These are phyloP conservation scores for Exocentrus adspersus DNA, from an alignment of 2,888 invertebrate genomes.

Conservation along the genomic window DNA sequence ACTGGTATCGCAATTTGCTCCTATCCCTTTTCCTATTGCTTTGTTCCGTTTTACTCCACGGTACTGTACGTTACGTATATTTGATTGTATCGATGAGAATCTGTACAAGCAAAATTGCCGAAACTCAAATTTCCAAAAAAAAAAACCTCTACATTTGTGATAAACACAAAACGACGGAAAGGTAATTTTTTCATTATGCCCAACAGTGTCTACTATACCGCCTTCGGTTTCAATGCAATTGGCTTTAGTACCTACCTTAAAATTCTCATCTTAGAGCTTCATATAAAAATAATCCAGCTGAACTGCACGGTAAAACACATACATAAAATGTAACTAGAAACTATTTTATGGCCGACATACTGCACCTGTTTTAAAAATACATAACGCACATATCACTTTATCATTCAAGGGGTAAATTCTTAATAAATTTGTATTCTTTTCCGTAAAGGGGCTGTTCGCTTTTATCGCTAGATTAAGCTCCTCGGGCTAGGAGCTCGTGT, in stretches of 20 bases:
- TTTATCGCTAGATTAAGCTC: constrained; percentile 37
- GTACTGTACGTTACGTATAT: not conserved
- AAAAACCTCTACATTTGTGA: too few species aligned
- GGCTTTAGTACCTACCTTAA: not conserved
- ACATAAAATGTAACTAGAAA: not conserved
- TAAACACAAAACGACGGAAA: too few species aligned
- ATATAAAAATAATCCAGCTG: not conserved
- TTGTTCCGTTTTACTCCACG: not conserved
- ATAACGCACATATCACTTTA: not conserved
- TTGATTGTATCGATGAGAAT: too few species aligned
- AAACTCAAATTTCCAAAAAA: not conserved
- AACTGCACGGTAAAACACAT: not conserved
- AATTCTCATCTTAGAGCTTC: not conserved
- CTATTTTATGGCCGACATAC: not conserved
- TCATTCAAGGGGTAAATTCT: constrained; percentile 13
- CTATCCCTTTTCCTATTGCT: not conserved
- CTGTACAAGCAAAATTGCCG: too few species aligned
- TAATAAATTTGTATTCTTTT: constrained; percentile 28
- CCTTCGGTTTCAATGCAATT: too few species aligned
- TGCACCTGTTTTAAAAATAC: constrained; percentile 1
- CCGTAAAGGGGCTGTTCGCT: constrained; percentile 35
- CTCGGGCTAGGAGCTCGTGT: constrained; percentile 35
- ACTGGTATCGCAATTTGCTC: constrained; percentile 10
- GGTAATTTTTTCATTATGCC: too few species aligned
- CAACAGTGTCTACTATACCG: too few species aligned